phyloP scores from a whole-genome alignment of 2,797 vertebrate genomes.

The Mareca strepera region DNA sequence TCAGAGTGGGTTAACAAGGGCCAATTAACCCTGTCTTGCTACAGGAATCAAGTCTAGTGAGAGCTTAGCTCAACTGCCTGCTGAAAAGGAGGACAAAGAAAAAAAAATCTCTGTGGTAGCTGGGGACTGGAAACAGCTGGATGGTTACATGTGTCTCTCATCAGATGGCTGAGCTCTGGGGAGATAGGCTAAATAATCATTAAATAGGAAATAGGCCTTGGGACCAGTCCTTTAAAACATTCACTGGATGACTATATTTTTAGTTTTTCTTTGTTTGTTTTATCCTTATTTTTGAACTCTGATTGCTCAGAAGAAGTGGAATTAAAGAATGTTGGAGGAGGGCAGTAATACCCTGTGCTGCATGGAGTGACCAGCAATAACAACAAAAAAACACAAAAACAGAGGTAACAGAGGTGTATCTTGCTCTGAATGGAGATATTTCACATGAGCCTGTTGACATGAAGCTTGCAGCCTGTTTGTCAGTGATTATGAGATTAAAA shows the following conservation, averaged over 20 bases:
- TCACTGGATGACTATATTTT: neutral
- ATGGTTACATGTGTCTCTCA: neutral
- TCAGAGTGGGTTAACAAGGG: neutral
- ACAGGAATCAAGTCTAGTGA: neutral
- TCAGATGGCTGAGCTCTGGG: constrained; percentile 31
- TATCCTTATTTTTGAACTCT: neutral
- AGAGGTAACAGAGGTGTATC: neutral
- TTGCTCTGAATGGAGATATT: neutral
- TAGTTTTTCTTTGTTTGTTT: neutral
- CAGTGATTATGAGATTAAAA: neutral
- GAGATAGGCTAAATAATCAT: neutral
- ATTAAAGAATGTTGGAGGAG: neutral
- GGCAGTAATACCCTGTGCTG: neutral
- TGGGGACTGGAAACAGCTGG: constrained; percentile 38
- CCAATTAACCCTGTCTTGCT: constrained; percentile 13
- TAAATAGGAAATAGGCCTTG: neutral
- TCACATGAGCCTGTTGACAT: neutral
- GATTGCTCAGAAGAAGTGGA: neutral
- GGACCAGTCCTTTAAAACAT: neutral
- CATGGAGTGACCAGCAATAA: neutral
- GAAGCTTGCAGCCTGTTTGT: neutral
- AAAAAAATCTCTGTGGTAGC: neutral
- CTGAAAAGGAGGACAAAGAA: constrained; percentile 11
- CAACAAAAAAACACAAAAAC: neutral
- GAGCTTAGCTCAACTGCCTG: neutral